Base-by-base conservation (phyloP, 2,113 vertebrate genomes). In the Thamnaconus septentrionalis region DNA sequence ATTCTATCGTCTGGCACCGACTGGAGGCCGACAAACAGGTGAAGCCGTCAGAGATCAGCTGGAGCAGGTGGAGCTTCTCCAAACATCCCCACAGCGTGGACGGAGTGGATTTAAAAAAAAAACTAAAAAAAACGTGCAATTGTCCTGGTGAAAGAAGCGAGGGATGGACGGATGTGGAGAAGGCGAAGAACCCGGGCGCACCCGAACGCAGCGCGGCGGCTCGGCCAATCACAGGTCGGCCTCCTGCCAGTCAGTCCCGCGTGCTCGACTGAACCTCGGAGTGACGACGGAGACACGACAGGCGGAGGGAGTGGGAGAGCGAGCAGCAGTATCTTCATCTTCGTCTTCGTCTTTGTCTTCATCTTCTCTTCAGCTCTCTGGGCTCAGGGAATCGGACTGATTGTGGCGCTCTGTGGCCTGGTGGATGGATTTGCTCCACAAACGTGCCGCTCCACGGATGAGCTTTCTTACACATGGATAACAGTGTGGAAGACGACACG, bases 1-100 rank as follows among this genome's bases (percentile, higher is more conserved):
- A 86, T 83, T 60, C 68, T 85, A 88, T 90, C 78, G 56, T 75
- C 73, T 68, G 76, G 75, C 75, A 63, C 59, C 7, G 44, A 7
- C 61, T 48, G 53, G 40, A 52, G 31, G 12, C 18, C 7, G 8
- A 48, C 18, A 31, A 31, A 31, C 18, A 31, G 18, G 18, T 31
- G 18, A 31, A 31, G 18, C 18, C 2, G 18, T 31, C 18, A 31
- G 18, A 31, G 18, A 31, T 31, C 18, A 31, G 18, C 18, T 31
- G 18, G 18, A 31, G 18, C 18, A 2, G 18, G 18, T 31, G 18
- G 18, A 31, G 18, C 18, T 31, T 31, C 2, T 31, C 18, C 18
- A 31, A 31, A 31, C 18, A 31, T 31, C 18, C 18, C 18, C 1
- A 31, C 18, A 31, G 18, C 18, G 18, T 31, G 18, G 18, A 31